Evolutionary conservation across 2,888 invertebrate species (phyloP), one percentile per base, ranked within the genome.

Genomic region (Tryphoninae sp.): DNA sequence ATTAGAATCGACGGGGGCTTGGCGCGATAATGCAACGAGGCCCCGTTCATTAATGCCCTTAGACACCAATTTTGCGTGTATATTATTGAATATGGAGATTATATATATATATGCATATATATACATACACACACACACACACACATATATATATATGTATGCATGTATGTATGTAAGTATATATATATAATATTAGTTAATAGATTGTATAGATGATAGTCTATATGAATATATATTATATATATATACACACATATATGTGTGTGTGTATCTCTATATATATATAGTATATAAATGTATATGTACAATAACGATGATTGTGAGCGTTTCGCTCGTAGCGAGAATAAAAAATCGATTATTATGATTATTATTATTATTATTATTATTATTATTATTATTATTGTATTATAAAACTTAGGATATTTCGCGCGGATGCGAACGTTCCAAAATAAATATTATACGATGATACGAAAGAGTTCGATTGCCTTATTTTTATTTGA

Each of bases 11-110:
- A 67, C 67, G 53, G 64, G 73, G 58, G 42, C 49, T 65, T 16
- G 59, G 45, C 59, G 26, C 49, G 51, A 72, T 53, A 64, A 68
- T 19, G 19, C 33, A 33, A 23, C 9, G 6, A 49, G 42, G 42
- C 55, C 9, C 51, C 67, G 22, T 68, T 23, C 58, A 68, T 59
- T 49, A 76, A 73, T 73, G 77, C 80, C 82, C 76, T 86, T 88
- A 87, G 86, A 85, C 85, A 88, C 87, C 77, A 89, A 88, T 87
- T 87, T 87, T 89, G 89, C 88, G 89, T 90, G 89, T 90, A 90
- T 89, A 88, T 89, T 90, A 89, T 87, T 84, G 84, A 71, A 83
- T 79, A 85, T 76, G 85, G 79, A 86, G 78, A 82, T 73, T 82
- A 86, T 83, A 86, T 84, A 83, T 78, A n/a, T 19, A 19, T 19